phyloP scores from a whole-genome alignment of 2,113 vertebrate genomes.

The Procavia capensis region DNA sequence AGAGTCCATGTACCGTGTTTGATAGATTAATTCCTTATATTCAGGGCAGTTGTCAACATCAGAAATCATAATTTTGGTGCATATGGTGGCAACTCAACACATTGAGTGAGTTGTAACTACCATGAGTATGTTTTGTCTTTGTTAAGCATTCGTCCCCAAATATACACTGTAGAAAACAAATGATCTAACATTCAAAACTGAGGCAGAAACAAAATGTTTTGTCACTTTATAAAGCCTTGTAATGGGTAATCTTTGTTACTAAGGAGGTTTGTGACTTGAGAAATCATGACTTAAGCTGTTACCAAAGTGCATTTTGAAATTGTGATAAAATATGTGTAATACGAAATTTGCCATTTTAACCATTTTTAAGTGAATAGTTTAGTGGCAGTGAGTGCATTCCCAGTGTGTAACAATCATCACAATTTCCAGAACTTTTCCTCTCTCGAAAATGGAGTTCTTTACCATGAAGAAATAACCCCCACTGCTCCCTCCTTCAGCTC shows the following conservation, averaged over 20 bases:
- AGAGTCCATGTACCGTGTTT: background rate
- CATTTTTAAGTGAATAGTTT: background rate
- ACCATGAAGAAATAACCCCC: background rate
- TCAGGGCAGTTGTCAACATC: background rate
- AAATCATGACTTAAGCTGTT: background rate
- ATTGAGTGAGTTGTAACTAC: background rate
- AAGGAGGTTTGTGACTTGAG: background rate
- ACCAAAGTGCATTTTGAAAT: background rate
- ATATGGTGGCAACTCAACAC: background rate
- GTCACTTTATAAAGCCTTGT: background rate
- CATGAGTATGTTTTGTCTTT: background rate
- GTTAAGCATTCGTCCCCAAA: constrained; percentile 19
- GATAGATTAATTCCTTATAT: background rate
- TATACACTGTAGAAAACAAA: background rate
- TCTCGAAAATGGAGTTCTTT: background rate
- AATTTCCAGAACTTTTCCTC: background rate
- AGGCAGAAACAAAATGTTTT: background rate
- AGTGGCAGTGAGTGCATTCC: background rate
- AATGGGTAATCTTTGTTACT: background rate
- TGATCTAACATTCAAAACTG: constrained; percentile 41
- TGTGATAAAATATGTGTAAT: background rate
- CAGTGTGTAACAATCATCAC: background rate
- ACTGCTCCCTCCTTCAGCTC: background rate
- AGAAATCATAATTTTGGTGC: constrained; percentile 33
- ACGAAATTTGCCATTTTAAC: background rate